These are phyloP conservation scores for Emydura subglobosa DNA, from an alignment of 2,113 vertebrate species.

Conservation along the genomic window DNA sequence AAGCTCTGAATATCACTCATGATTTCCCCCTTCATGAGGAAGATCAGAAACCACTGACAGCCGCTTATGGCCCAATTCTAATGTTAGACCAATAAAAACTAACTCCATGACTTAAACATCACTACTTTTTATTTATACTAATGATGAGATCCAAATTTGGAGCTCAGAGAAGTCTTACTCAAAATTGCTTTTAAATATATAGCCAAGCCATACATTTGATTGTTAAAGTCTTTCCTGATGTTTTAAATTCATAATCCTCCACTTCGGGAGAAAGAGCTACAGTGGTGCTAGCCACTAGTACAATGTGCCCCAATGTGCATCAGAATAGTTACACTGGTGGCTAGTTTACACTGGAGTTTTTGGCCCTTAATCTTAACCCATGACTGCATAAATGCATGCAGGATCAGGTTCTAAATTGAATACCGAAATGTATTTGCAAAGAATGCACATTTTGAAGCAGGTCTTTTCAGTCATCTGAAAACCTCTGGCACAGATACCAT, in stretches of 20 bases:
- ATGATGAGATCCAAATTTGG: neutral
- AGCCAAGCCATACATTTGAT: neutral
- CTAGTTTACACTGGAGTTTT: neutral
- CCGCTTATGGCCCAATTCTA: neutral
- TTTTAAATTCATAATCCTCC: no score
- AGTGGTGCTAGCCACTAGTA: neutral
- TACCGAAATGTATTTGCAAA: constrained; percentile 69
- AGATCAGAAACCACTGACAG: neutral
- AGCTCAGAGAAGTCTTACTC: neutral
- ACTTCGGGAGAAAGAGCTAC: no score
- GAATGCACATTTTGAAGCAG: constrained; percentile 74
- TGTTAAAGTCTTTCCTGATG: neutral
- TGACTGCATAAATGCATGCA: constrained; percentile 33
- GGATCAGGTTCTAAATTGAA: neutral
- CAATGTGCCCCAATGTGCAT: neutral
- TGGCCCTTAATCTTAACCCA: constrained; percentile 55
- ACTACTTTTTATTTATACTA: neutral
- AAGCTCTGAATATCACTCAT: neutral
- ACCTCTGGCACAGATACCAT: constrained; percentile 73
- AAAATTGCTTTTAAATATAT: neutral
- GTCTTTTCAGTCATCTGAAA: constrained; percentile 76
- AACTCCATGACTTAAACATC: neutral
- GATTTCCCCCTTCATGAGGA: neutral
- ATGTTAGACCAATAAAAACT: neutral
- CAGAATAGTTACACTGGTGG: neutral